Percentiles rank a stretch among this genome's conserved stretches.
Evolutionary conservation across 2,113 vertebrate species (phyloP).

Genomic region (Triplophysa siluroides): DNA sequence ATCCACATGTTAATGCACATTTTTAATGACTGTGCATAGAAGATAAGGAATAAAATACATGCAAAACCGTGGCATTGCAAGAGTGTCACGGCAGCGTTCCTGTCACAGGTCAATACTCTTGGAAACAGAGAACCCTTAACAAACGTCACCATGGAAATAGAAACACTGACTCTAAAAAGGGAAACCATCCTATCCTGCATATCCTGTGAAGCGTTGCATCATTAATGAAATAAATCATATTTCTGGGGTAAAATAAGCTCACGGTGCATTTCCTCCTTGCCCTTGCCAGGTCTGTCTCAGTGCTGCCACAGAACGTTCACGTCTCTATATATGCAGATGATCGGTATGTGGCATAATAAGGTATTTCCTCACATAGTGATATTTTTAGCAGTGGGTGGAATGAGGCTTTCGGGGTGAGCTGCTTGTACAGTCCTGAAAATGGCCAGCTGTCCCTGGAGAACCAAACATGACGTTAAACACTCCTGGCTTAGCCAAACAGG

Average conservation of each 20-base stretch:
- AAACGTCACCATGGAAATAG: constrained; percentile 43
- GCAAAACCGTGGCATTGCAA: neutral
- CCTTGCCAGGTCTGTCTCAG: neutral
- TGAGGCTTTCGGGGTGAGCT: constrained; percentile 3
- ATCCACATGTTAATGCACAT: constrained; percentile 35
- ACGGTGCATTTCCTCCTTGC: neutral
- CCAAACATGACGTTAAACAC: constrained; percentile 39
- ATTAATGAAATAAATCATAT: neutral
- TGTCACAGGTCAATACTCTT: constrained; percentile 7
- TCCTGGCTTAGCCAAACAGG: constrained; percentile 33
- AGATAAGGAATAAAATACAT: constrained; percentile 6
- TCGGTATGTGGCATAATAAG: neutral
- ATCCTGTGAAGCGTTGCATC: constrained; percentile 12
- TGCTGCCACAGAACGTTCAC: neutral
- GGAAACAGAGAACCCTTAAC: constrained; percentile 24
- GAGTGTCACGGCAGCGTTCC: constrained; percentile 14
- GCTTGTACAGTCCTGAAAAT: constrained; percentile 40
- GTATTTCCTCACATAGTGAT: constrained; percentile 36
- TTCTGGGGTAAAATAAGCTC: constrained; percentile 30
- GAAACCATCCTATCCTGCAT: constrained; percentile 16
- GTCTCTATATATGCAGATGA: constrained; percentile 13
- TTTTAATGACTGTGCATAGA: neutral
- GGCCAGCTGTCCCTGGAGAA: constrained; percentile 47
- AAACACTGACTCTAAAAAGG: constrained; percentile 43
- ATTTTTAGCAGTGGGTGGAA: constrained; percentile 22